phyloP scores from a whole-genome alignment of 2,888 invertebrate species.

The Pandemis corylana region DNA sequence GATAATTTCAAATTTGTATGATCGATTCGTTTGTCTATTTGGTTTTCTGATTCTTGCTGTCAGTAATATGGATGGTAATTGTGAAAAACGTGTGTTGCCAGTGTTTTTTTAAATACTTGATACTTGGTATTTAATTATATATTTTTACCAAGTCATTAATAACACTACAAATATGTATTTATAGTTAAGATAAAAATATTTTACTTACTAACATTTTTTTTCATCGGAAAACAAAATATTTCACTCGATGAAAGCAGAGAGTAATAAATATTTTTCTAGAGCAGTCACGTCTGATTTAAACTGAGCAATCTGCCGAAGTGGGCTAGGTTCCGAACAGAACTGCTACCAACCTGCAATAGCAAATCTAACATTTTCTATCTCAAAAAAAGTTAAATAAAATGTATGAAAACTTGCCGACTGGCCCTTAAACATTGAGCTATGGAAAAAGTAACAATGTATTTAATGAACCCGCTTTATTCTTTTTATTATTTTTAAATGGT shows the following conservation, averaged over 20 bases:
- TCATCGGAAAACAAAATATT: neutral
- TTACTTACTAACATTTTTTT: neutral
- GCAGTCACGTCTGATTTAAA: constrained; percentile 6
- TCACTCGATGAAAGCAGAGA: neutral
- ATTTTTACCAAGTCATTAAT: no score
- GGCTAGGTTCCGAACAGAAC: constrained; percentile 6
- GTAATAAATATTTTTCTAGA: neutral
- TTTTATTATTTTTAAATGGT: constrained; percentile 36
- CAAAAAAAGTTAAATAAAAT: neutral
- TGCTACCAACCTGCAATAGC: neutral
- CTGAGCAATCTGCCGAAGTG: neutral
- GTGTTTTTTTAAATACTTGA: no score
- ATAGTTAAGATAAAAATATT: neutral
- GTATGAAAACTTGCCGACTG: neutral
- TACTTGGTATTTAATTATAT: no score
- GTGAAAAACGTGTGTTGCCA: neutral
- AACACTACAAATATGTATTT: no score
- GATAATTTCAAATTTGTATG: constrained; percentile 5
- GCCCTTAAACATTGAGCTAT: constrained; percentile 25
- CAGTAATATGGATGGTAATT: neutral
- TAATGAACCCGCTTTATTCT: constrained; percentile 34
- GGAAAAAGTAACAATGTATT: constrained; percentile 40
- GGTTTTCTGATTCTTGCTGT: neutral
- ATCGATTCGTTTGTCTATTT: neutral
- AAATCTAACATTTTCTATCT: neutral